Conservation (phyloP, 2,888 invertebrate genomes). For the Agrotis segetum region DNA sequence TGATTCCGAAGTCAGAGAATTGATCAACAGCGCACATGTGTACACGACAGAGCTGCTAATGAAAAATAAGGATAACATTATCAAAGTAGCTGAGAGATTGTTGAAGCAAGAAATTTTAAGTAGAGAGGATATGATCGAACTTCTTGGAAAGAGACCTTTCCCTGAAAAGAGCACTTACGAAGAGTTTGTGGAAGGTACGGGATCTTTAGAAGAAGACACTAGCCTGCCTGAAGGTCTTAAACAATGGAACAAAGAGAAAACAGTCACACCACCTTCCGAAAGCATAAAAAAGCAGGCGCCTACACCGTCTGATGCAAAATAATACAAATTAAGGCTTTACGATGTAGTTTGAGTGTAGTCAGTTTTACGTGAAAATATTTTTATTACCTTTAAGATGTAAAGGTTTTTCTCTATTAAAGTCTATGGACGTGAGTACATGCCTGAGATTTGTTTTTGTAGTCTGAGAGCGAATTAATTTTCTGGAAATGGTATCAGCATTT, state of each 20-base stretch:
- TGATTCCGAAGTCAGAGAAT: conserved; percentile 95
- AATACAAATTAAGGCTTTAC: conserved; percentile 81
- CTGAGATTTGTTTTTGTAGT: conserved; percentile 67
- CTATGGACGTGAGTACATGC: conserved; percentile 67
- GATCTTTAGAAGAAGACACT: conserved; percentile 99
- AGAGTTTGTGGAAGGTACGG: conserved; percentile 99
- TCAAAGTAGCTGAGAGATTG: conserved; percentile 96
- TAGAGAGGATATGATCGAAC: conserved; percentile 99
- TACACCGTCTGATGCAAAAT: conserved; percentile 37
- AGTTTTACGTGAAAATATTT: conserved; percentile 83
- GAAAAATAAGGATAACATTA: conserved; percentile 96
- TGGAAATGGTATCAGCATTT: conserved; percentile 66
- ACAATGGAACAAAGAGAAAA: conserved; percentile 96
- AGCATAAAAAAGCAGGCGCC: conserved; percentile 72
- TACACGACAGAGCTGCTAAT: conserved; percentile 95
- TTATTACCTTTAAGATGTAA: conserved; percentile 85
- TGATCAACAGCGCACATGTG: conserved; percentile 93
- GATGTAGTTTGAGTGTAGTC: conserved; percentile 73
- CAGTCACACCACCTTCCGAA: conserved; percentile 70
- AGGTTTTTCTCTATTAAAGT: conserved; percentile 75
- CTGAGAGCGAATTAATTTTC: conserved; percentile 65
- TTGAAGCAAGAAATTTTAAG: conserved; percentile 98
- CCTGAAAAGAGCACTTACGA: conserved; percentile 99
- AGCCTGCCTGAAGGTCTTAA: conserved; percentile 98
- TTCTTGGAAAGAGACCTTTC: conserved; percentile 98